Conservation (phyloP, 2,888 invertebrate species). For the Mesochorus sp. region DNA sequence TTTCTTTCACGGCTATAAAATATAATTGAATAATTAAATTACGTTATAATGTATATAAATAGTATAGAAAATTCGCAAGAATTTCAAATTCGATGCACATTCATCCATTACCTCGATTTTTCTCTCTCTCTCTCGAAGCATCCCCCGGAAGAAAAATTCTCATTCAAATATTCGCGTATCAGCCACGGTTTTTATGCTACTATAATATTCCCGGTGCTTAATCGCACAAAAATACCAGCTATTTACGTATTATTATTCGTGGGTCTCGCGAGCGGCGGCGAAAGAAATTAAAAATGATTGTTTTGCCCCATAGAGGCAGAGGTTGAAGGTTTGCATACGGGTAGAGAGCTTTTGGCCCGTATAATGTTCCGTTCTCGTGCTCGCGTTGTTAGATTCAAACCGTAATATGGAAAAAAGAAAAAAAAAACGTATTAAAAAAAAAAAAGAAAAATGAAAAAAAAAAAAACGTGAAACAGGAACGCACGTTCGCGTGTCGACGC, state of each 20-base stretch:
- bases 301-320: slow-evolving; percentile 10
- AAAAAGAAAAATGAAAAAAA: neutral
- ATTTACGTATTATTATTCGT: slow-evolving; percentile 53
- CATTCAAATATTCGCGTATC: too few species aligned
- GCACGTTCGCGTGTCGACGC: slow-evolving; percentile 41
- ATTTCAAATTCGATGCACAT: too few species aligned
- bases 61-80: too few species aligned
- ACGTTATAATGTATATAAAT: too few species aligned
- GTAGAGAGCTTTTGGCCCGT: slow-evolving; percentile 23
- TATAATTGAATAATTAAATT: too few species aligned
- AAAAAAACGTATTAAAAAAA: slow-evolving; percentile 7
- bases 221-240: slow-evolving; percentile 40
- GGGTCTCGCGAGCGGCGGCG: neutral
- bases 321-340: slow-evolving; percentile 29
- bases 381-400: slow-evolving; percentile 32
- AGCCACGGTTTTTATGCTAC: too few species aligned
- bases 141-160: too few species aligned
- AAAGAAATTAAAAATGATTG: slow-evolving; percentile 41
- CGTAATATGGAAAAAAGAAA: slow-evolving; percentile 25
- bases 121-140: too few species aligned
- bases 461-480: slow-evolving; percentile 15
- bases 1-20: too few species aligned
- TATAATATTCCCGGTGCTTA: slow-evolving; percentile 12
- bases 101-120: too few species aligned
- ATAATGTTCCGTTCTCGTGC: slow-evolving; percentile 49